phyloP scores from a whole-genome alignment of 2,888 invertebrate species.

The Meandrusa payeni region DNA sequence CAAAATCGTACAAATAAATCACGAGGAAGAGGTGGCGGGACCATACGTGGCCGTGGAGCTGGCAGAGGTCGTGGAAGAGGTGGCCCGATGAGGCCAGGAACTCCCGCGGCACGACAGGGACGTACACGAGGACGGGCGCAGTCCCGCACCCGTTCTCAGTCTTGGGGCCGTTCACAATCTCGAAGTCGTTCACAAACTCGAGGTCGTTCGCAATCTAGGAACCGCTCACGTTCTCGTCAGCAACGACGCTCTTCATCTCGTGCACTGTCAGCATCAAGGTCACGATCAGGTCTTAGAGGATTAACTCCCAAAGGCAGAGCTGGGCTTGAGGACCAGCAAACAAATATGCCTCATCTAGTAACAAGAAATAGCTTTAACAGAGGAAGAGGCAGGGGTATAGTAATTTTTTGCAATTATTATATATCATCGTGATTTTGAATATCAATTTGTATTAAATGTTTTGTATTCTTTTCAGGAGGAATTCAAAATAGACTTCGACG shows the following conservation, averaged over 20 bases:
- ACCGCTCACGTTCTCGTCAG: slow-evolving; percentile 36
- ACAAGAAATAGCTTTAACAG: slow-evolving; percentile 47
- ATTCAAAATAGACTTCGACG: slow-evolving; percentile 48
- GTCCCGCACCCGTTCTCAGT: slow-evolving; percentile 42
- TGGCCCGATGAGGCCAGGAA: slow-evolving; percentile 33
- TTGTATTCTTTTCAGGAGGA: slow-evolving; percentile 45
- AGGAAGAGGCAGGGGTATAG: slow-evolving; percentile 33
- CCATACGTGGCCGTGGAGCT: slow-evolving; percentile 38
- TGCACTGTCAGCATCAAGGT: slow-evolving; percentile 53
- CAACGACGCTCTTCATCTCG: slow-evolving; percentile 49
- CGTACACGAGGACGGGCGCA: slow-evolving; percentile 45
- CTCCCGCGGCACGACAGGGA: slow-evolving; percentile 26
- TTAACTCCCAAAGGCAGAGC: slow-evolving; percentile 67
- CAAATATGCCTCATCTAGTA: slow-evolving; percentile 51
- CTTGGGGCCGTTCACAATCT: slow-evolving; percentile 45
- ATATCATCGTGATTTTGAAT: not conserved
- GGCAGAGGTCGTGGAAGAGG: slow-evolving; percentile 43
- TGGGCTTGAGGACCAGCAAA: slow-evolving; percentile 51
- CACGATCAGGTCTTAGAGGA: slow-evolving; percentile 58
- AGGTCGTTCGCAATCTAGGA: slow-evolving; percentile 32
- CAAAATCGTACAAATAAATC: slow-evolving; percentile 58
- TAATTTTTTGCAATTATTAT: not conserved
- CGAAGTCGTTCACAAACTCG: slow-evolving; percentile 40
- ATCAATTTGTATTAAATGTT: not conserved
- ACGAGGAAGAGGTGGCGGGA: slow-evolving; percentile 53